Evolutionary conservation across 2,888 invertebrate species (phyloP), one percentile per base, ranked within the genome.

Genomic region (Harpalus rufipes): DNA sequence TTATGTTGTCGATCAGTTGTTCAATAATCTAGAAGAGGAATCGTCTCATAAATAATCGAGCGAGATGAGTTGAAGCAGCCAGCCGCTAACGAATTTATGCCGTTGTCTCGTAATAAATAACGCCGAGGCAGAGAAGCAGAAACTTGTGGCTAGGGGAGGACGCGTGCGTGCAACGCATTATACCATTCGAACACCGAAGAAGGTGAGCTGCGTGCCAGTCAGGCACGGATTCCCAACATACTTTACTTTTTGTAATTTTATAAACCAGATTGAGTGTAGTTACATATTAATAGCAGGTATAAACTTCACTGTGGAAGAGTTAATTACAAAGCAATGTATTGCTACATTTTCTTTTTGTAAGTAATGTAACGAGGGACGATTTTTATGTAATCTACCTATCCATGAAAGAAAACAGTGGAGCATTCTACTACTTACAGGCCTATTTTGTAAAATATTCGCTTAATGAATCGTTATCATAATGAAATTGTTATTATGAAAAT

Each of bases 1-100:
- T 84, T 84, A 84, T 84, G 84, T 84, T 84, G 84, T 84, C 84
- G 84, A 84, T 84, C 84, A 84, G 84, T 84, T 84, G 84, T 84
- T 84, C 78, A 84, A 84, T 84, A 84, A 84, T 84, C 76, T 78
- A 78, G 84, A 84, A 84, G 84, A 78, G 78, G 78, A 72, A 84
- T 84, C 78, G 61, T 74, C 78, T 56, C 84, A 84, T 84, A 84
- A 84, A 84, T 84, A 84, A 84, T 84, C 78, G 84, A 44, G 14
- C 56, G 25, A 76, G 84, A 84, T 78, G 84, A 84, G 78, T 83
- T 74, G 32, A 76, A 84, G 59, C 78, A 78, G 76, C 68, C 82
- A 61, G 74, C 59, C 74, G 74, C 59, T 72, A 78, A 84, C 84
- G 78, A 78, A 84, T 84, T 84, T 76, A 81, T 84, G 74, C 63